Evolutionary conservation across 2,888 invertebrate genomes (phyloP), one percentile per base, ranked within the genome.

Genomic region (Zaprionus obscuricornis): DNA sequence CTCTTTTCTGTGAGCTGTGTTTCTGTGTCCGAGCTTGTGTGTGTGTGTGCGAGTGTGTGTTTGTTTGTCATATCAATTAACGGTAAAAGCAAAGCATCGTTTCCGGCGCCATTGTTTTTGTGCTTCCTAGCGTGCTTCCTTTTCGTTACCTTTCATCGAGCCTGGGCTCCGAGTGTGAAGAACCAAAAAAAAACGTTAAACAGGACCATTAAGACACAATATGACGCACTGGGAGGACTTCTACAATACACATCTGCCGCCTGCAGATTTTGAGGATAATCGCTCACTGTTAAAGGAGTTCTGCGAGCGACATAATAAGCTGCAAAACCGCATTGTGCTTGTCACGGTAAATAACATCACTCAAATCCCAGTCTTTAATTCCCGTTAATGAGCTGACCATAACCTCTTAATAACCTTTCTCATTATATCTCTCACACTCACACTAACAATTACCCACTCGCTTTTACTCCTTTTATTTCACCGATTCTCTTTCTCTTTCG

Each of bases 171-270:
- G n/a, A n/a, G n/a, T n/a, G n/a, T n/a, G n/a, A n/a, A n/a, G n/a
- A n/a, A 29, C 7, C 31, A 14, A 27, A 29, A 26, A 27, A 33
- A 11, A 46, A 18, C 4, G n/a, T 14, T 7, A 16, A 14, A 37
- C 4, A 47, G 49, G 39, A 52, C 39, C 52, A 66, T 26, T 40
- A 36, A 40, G 27, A 37, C 29, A 22, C 31, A 63, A 56, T 42
- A 88, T 88, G 88, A 86, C 92, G 67, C 93, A 94, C 64, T 96
- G 96, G 96, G 95, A 96, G 91, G 95, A 96, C 85, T 96, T 96
- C 91, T 96, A 95, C 88, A 93, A 94, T 4, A 93, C 93, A 58
- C 95, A 95, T 90, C 91, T 95, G 67, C 94, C 95, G 17, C 96
- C 97, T 10, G 92, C 92, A 3, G 94, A 96, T 91, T 95, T 95